A percentile compares a stretch with the other conserved stretches of the same genome.
These are phyloP conservation scores for Pterophyllum scalare DNA, from an alignment of 2,113 vertebrate genomes.

Conservation along the genomic window DNA sequence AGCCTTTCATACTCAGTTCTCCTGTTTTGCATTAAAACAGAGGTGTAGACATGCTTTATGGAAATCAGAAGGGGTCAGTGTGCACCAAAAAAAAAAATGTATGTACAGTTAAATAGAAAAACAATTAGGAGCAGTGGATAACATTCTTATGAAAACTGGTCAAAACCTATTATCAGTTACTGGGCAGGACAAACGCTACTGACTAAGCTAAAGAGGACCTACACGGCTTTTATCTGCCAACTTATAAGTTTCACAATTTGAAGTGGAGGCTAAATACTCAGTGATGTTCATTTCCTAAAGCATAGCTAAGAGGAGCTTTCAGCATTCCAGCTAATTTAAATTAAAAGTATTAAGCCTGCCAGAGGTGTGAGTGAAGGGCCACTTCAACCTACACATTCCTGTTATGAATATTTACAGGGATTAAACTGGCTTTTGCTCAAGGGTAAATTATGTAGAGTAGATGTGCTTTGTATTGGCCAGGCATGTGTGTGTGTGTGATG, in stretches of 20 bases:
- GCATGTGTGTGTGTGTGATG: not conserved
- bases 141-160: not conserved
- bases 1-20: not conserved
- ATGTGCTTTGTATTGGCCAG: slow-evolving; percentile 6
- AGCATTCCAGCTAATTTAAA: slow-evolving; percentile 49
- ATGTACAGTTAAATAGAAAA: not conserved
- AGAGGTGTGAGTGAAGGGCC: slow-evolving; percentile 47
- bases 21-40: not conserved
- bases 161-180: not conserved
- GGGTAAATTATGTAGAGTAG: slow-evolving; percentile 37
- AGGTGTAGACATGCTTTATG: slow-evolving; percentile 6
- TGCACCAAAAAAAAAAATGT: not conserved
- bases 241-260: slow-evolving; percentile 1
- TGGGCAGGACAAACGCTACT: not conserved
- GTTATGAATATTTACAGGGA: slow-evolving; percentile 56
- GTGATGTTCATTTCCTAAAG: not conserved
- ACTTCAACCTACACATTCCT: slow-evolving; percentile 60
- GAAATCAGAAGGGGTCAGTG: not conserved
- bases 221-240: not conserved
- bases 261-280: slow-evolving; percentile 29
- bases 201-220: not conserved
- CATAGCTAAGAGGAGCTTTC: slow-evolving; percentile 29
- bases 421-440: slow-evolving; percentile 39
- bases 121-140: not conserved
- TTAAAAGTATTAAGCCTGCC: slow-evolving; percentile 34